These are phyloP conservation scores for Rhimphoctona megacephalus DNA, from an alignment of 2,888 invertebrate species.

Conservation along the genomic window DNA sequence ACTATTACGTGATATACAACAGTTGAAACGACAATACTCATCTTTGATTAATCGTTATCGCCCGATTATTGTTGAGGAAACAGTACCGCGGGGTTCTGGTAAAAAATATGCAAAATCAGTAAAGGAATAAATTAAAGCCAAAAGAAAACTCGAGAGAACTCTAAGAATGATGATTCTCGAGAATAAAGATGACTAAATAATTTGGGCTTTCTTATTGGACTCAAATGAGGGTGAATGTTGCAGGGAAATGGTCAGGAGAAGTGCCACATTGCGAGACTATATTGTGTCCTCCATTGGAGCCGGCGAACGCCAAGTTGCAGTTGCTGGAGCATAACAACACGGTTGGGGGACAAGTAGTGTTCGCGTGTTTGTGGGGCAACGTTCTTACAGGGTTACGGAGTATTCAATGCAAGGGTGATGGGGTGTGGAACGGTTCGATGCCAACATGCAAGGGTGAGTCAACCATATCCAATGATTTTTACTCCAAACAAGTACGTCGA, in stretches of 20 bases:
- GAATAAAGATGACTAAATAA: neutral
- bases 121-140: neutral
- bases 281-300: conserved; percentile 90
- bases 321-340: conserved; percentile 93
- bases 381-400: conserved; percentile 91
- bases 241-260: conserved; percentile 92
- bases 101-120: neutral
- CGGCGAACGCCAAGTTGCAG: conserved; percentile 90
- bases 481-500: neutral
- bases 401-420: conserved; percentile 92
- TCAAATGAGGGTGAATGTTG: conserved; percentile 62
- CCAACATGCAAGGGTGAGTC: conserved; percentile 91
- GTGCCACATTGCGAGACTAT: conserved; percentile 92
- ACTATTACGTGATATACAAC: too few relatives aligned
- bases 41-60: too few relatives aligned
- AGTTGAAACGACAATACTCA: too few relatives aligned
- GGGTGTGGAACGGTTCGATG: conserved; percentile 91
- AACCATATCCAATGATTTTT: neutral
- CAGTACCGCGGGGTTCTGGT: neutral
- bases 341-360: conserved; percentile 92
- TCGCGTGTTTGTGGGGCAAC: conserved; percentile 94
- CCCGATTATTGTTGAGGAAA: too few relatives aligned
- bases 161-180: neutral
- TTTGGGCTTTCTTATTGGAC: neutral
- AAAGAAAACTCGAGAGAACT: neutral